Evolutionary conservation across 2,888 invertebrate species (phyloP).

Genomic region (Mamestra brassicae): DNA sequence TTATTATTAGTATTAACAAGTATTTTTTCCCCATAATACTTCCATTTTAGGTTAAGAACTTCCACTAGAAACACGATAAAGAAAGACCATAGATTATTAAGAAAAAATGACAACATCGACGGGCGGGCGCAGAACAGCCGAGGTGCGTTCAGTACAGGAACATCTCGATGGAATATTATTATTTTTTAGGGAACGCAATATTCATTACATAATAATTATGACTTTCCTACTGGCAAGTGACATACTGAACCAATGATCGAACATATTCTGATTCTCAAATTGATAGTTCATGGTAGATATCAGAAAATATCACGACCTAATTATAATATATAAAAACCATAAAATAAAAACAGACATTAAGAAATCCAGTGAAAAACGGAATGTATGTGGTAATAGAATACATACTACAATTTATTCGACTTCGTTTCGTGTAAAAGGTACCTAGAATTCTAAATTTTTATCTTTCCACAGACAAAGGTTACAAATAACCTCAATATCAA

Average conservation of each 20-base stretch:
- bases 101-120: constrained; percentile 2
- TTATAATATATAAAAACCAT: background rate
- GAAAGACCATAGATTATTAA: constrained; percentile 56
- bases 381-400: background rate
- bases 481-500: constrained; percentile 3
- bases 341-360: too few species aligned
- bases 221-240: background rate
- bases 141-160: constrained; percentile 39
- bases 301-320: background rate
- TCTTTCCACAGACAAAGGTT: background rate
- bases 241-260: background rate
- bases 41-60: constrained; percentile 44
- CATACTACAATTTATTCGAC: background rate
- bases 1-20: background rate
- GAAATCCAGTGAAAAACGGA: background rate
- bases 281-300: background rate
- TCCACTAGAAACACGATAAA: constrained; percentile 26
- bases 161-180: background rate
- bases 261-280: background rate
- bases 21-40: constrained; percentile 34
- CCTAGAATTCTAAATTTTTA: background rate
- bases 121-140: background rate
- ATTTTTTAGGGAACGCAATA: background rate
- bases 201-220: background rate
- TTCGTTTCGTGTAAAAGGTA: constrained; percentile 5